These are phyloP conservation scores for Echeneis naucrates DNA, from an alignment of 2,797 vertebrate genomes.

Conservation along the genomic window DNA sequence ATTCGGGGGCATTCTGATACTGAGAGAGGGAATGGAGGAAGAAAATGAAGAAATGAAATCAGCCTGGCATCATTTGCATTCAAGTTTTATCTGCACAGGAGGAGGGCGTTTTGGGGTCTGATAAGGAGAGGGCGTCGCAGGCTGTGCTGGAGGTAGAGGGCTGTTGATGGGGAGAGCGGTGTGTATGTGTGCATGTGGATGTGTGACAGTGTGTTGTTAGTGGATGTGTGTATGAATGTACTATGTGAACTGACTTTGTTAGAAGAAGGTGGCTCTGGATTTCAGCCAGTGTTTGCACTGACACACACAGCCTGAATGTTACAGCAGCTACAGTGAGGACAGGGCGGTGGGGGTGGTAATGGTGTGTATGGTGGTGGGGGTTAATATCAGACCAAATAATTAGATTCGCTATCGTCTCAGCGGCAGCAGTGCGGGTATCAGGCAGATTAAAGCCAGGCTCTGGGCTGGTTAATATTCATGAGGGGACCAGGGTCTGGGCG, in stretches of 20 bases:
- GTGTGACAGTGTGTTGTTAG: constrained; percentile 16
- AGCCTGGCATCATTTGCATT: constrained; percentile 88
- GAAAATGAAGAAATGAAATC: constrained; percentile 81
- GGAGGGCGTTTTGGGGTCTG: constrained; percentile 84
- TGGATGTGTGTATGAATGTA: constrained; percentile 56
- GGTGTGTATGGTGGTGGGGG: constrained; percentile 73
- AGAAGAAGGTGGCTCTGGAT: constrained; percentile 53
- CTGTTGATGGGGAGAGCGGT: constrained; percentile 14
- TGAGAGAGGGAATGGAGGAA: constrained; percentile 69
- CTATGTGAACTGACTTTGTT: constrained; percentile 53
- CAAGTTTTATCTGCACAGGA: constrained; percentile 83
- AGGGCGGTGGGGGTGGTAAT: constrained; percentile 35
- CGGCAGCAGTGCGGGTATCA: constrained; percentile 93
- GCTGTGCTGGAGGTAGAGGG: constrained; percentile 74
- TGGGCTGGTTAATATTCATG: constrained; percentile 96
- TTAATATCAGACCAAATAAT: constrained; percentile 99
- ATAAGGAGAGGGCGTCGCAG: constrained; percentile 87
- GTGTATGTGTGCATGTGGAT: constrained; percentile 23
- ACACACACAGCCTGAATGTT: constrained; percentile 24
- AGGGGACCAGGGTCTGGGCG: constrained; percentile 79
- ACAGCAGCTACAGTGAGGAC: constrained; percentile 43
- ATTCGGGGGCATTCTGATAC: constrained; percentile 61
- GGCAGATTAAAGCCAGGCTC: constrained; percentile 92
- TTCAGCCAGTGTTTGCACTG: constrained; percentile 38
- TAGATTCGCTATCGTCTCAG: constrained; percentile 96